Conservation (phyloP, 2,888 invertebrate species). For the Drosophila demipolita region DNA sequence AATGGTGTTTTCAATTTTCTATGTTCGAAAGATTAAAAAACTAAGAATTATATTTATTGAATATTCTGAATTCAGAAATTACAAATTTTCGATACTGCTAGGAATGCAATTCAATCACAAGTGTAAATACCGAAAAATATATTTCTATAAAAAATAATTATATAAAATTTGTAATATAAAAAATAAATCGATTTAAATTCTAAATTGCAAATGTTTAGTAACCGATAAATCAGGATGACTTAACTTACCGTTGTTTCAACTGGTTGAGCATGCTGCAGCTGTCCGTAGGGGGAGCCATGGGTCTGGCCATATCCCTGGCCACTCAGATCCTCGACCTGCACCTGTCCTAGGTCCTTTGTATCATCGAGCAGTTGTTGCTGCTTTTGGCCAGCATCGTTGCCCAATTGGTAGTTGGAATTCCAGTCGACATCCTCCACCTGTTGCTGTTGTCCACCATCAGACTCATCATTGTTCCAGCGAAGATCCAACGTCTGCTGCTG, state of each 20-base stretch:
- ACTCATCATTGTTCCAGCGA: slow-evolving; percentile 40
- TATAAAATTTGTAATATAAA: not conserved
- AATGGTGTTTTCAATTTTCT: not conserved
- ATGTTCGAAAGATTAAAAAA: not conserved
- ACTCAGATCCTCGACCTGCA: slow-evolving; percentile 55
- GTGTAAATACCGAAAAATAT: not conserved
- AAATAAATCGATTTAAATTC: not conserved
- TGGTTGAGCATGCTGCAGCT: slow-evolving; percentile 35
- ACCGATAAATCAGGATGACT: not conserved
- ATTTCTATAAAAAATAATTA: not conserved
- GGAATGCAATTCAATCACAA: not conserved
- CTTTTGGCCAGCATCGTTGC: slow-evolving; percentile 41
- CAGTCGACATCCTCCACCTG: slow-evolving; percentile 27
- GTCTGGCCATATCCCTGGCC: slow-evolving; percentile 18
- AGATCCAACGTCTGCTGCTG: slow-evolving; percentile 52
- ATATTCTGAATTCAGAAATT: not conserved
- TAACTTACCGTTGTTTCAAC: slow-evolving; percentile 49
- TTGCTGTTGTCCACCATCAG: slow-evolving; percentile 50
- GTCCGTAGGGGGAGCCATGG: slow-evolving; percentile 25
- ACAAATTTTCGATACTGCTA: not conserved
- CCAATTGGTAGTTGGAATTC: slow-evolving; percentile 37
- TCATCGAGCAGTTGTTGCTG: slow-evolving; percentile 47
- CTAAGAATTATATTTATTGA: not conserved
- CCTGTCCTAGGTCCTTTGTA: slow-evolving; percentile 33
- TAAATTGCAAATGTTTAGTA: not conserved